Base-by-base conservation (phyloP, 2,888 invertebrate species). In the Drosophila percnosoma region DNA sequence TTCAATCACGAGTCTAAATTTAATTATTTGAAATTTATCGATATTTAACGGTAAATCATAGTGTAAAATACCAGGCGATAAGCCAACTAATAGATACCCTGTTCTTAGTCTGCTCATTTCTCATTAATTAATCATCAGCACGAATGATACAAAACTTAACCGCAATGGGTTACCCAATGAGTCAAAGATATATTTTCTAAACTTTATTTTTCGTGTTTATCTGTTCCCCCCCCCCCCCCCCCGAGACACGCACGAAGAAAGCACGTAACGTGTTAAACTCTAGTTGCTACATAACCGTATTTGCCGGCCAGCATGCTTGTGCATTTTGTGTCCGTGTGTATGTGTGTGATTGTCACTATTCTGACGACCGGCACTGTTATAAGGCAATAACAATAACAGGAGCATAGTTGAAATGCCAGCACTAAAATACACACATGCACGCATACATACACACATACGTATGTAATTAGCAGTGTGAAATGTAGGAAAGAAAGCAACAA, bases 221-320 rank as follows among this genome's bases (percentile, higher is more conserved):
- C 8, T 45, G 24, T 7, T 15, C 45, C 21, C 21, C 21, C 21
- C 21, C 21, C 21, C 21, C 21, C 21, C 21, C 21, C 21, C 21
- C 10, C 4, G 2, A 42, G 1, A 11, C 10, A 49, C 18, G 8
- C 27, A 18, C 27, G 5, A 29, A 10, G 27, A 10, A 27, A 6
- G 4, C 29, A 7, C 10, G 49, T 33, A 18, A 33, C 40, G 59
- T 75, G 78, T 64, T 21, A 48, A 60, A 63, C 45, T 73, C 75
- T 75, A 57, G 63, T 53, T 75, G 75, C 75, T 75, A 78, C 57
- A 58, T 54, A 73, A 75, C 67, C 59, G 29, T 15, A 72, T 24
- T 66, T 40, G 59, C 48, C 62, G 36, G 58, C 11, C 40, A 62
- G 36, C 60, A 69, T 27, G 58, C 11, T 18, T 34, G 7, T 29